Evolutionary conservation across 2,888 invertebrate genomes (phyloP).

Genomic region (Melanchra persicariae): DNA sequence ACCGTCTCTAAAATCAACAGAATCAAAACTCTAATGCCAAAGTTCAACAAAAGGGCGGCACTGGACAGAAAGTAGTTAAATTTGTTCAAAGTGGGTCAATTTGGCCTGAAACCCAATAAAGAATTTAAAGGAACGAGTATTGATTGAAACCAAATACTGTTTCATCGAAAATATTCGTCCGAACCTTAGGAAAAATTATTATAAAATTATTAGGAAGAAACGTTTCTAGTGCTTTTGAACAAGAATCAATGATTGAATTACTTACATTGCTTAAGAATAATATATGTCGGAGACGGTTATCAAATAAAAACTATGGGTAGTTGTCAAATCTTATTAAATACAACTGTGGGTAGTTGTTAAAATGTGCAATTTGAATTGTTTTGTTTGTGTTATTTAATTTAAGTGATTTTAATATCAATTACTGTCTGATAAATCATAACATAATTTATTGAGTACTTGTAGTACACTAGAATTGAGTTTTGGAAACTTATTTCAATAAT

Average conservation of each 20-base stretch:
- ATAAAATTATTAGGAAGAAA: constrained; percentile 1
- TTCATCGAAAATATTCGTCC: constrained; percentile 25
- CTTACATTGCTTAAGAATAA: background rate
- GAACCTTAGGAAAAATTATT: too few relatives aligned
- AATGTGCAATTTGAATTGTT: too few relatives aligned
- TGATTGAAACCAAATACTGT: constrained; percentile 48
- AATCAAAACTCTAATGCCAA: constrained; percentile 34
- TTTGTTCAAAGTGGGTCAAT: constrained; percentile 48
- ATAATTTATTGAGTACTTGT: too few relatives aligned
- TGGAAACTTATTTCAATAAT: too few relatives aligned
- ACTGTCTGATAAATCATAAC: too few relatives aligned
- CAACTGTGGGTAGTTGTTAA: too few relatives aligned
- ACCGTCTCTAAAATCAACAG: constrained; percentile 13
- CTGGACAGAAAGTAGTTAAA: constrained; percentile 38
- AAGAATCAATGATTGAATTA: constrained; percentile 28
- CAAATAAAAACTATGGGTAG: too few relatives aligned
- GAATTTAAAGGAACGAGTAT: constrained; percentile 49
- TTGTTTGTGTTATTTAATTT: too few relatives aligned
- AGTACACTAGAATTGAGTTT: too few relatives aligned
- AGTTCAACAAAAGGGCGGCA: constrained; percentile 37
- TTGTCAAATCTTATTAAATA: too few relatives aligned
- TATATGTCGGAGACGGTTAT: too few relatives aligned
- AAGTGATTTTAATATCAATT: too few relatives aligned
- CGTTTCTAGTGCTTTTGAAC: background rate
- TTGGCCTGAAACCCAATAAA: constrained; percentile 47